Conservation (phyloP, 1,140 invertebrate genomes). For the Eumaeus atala region DNA sequence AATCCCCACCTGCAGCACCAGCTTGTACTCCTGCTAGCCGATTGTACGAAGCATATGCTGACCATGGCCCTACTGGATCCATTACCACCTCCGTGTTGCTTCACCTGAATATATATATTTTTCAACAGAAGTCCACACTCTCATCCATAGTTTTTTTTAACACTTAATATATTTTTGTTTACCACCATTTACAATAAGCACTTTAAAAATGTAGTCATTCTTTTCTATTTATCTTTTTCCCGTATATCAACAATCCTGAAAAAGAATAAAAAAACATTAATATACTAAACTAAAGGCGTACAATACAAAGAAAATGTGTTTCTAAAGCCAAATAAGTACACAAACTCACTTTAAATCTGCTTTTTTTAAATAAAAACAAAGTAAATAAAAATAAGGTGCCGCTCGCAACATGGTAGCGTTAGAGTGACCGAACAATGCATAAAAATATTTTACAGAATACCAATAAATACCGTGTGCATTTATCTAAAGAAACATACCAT, state of each 20-base stretch:
- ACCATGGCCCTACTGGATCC: conserved; percentile 88
- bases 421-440: conserved; percentile 58
- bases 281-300: conserved; percentile 2
- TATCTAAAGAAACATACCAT: conserved; percentile 61
- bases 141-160: conserved; percentile 68
- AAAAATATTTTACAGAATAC: conserved; percentile 32
- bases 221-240: conserved; percentile 34
- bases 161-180: conserved; percentile 39
- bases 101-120: conserved; percentile 56
- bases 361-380: conserved; percentile 14
- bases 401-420: conserved; percentile 62
- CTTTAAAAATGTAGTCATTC: conserved; percentile 54
- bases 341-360: conserved; percentile 11
- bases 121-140: conserved; percentile 69
- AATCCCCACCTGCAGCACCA: conserved; percentile 76
- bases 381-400: conserved; percentile 59
- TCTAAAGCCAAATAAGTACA: no score
- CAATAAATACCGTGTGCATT: conserved; percentile 30
- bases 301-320: no score
- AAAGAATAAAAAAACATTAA: conserved; percentile 39
- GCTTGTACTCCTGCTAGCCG: conserved; percentile 78
- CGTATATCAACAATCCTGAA: conserved; percentile 52
- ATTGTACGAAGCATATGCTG: conserved; percentile 83
- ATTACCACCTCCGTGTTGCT: conserved; percentile 75
- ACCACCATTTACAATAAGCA: conserved; percentile 30